Percentiles rank a stretch among this genome's conserved stretches.
Evolutionary conservation across 2,888 invertebrate genomes (phyloP).

Genomic region (Tipula confusa): DNA sequence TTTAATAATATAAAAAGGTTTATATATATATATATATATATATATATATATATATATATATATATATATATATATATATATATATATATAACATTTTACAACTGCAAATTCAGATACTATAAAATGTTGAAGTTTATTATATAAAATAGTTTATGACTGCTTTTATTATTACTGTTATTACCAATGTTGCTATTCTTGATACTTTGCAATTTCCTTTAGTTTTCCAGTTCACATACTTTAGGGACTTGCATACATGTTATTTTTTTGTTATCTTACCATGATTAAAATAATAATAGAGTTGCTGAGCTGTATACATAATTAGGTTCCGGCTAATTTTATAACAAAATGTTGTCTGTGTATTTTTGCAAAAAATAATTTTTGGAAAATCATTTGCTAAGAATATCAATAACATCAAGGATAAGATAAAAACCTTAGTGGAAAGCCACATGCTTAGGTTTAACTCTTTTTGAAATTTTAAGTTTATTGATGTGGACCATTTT

Average conservation of each 20-base stretch:
- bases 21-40: no score
- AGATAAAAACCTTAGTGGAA: no score
- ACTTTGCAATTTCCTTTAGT: background rate
- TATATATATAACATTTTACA: no score
- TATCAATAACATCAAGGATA: no score
- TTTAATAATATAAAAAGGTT: no score
- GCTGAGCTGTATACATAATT: background rate
- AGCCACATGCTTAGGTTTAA: no score
- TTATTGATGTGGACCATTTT: no score
- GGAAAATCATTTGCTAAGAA: no score
- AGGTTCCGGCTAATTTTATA: background rate
- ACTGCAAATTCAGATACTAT: background rate
- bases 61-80: no score
- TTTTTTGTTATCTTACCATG: background rate
- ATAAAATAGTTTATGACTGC: background rate
- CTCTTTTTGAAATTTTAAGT: no score
- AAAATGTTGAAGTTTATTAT: background rate
- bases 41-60: no score
- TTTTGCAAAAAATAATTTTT: no score
- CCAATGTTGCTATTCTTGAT: background rate
- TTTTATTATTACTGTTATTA: background rate
- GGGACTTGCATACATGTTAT: background rate
- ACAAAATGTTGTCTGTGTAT: background rate
- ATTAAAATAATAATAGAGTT: background rate
- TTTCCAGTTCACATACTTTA: background rate